A percentile compares a stretch with the other conserved stretches of the same genome.
Evolutionary conservation across 2,888 invertebrate genomes (phyloP).

Genomic region (Hololepta plana): DNA sequence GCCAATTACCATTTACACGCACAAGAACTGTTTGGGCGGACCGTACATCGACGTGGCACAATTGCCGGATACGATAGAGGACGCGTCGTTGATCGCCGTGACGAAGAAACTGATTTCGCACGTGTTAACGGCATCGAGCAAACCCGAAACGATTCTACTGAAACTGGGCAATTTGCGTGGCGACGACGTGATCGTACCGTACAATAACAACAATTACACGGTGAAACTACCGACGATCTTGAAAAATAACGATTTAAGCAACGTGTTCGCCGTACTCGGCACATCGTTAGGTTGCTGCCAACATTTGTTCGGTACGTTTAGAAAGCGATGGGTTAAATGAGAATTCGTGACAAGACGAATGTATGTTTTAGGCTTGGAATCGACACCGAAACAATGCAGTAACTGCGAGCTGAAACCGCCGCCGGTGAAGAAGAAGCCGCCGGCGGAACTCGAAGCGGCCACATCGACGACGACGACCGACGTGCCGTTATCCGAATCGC

Average conservation of each 20-base stretch:
- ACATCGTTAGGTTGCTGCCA: constrained; percentile 35
- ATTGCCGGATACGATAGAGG: constrained; percentile 31
- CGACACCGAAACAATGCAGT: constrained; percentile 16
- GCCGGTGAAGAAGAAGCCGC: constrained; percentile 27
- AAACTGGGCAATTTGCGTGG: constrained; percentile 20
- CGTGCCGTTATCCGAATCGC: constrained; percentile 23
- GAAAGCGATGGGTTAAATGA: constrained; percentile 4
- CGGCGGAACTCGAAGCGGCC: constrained; percentile 42
- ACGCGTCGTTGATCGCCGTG: constrained; percentile 26
- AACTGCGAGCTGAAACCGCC: constrained; percentile 20
- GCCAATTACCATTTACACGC: constrained; percentile 32
- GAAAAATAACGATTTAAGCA: constrained; percentile 26
- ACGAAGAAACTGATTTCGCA: constrained; percentile 22
- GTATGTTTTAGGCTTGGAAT: constrained; percentile 17
- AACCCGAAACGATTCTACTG: constrained; percentile 22
- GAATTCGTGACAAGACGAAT: neutral
- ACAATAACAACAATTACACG: constrained; percentile 30
- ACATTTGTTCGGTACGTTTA: constrained; percentile 32
- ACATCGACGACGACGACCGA: constrained; percentile 43
- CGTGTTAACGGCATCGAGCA: constrained; percentile 20
- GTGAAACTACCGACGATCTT: constrained; percentile 35
- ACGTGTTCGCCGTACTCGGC: constrained; percentile 33
- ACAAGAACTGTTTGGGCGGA: constrained; percentile 32
- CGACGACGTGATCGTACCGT: constrained; percentile 23
- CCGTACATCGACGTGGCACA: constrained; percentile 30